Evolutionary conservation across 2,797 vertebrate genomes (phyloP).

Genomic region (Trematomus bernacchii): DNA sequence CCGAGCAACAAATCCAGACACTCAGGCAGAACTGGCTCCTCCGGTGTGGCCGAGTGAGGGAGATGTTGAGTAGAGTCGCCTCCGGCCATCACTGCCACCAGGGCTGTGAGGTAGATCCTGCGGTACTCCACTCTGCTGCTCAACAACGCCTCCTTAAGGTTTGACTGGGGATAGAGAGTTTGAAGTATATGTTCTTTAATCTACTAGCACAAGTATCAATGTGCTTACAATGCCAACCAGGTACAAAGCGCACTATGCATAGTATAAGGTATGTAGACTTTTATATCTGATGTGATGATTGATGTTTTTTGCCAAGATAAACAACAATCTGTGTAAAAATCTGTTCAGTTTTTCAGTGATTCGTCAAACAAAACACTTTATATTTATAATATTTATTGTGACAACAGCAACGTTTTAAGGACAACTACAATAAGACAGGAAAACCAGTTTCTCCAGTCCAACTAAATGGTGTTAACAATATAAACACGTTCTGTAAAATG

Average conservation of each 20-base stretch:
- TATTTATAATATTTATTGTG: neutral
- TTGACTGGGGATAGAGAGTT: constrained; percentile 71
- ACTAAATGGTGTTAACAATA: neutral
- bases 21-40: constrained; percentile 61
- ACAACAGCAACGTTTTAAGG: neutral
- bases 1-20: constrained; percentile 84
- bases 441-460: neutral
- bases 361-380: neutral
- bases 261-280: neutral
- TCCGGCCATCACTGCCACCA: constrained; percentile 74
- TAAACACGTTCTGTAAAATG: constrained; percentile 8
- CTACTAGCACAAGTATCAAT: too few relatives aligned
- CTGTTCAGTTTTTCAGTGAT: neutral
- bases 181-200: neutral
- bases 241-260: neutral
- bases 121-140: constrained; percentile 80
- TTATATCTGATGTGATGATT: neutral
- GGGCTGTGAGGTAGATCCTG: constrained; percentile 83
- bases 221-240: neutral
- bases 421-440: neutral
- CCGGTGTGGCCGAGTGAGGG: neutral
- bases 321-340: neutral
- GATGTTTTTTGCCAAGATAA: neutral
- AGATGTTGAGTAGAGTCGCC: constrained; percentile 39
- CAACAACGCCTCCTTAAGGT: constrained; percentile 79